These are phyloP conservation scores for Glossophaga mutica DNA, from an alignment of 2,797 vertebrate species.

Conservation along the genomic window DNA sequence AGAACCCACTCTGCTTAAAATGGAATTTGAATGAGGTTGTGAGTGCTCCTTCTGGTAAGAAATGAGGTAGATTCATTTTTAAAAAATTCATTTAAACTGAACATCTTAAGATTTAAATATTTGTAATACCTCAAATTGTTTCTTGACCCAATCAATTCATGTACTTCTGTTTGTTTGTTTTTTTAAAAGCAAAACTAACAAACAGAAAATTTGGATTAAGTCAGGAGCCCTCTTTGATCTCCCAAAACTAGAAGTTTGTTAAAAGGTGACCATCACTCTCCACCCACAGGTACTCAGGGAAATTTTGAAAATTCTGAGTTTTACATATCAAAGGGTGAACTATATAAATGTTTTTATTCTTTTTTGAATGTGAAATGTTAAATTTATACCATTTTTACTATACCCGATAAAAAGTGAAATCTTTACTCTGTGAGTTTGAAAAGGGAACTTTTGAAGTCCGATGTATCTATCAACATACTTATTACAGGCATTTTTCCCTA, in stretches of 20 bases:
- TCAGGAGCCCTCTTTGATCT: not conserved
- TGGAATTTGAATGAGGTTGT: not conserved
- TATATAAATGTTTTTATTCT: not conserved
- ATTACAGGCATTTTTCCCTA: slow-evolving; percentile 54
- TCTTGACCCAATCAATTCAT: not conserved
- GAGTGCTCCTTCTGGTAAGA: not conserved
- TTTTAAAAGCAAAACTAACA: not conserved
- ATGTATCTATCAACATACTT: slow-evolving; percentile 69
- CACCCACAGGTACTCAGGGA: not conserved
- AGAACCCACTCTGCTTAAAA: not conserved
- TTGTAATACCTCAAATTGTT: not conserved
- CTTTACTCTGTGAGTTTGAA: slow-evolving; percentile 34
- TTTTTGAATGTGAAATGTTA: slow-evolving; percentile 47
- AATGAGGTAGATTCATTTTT: not conserved
- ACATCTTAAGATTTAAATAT: not conserved
- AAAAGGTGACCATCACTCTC: not conserved
- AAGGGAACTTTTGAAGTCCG: slow-evolving; percentile 64
- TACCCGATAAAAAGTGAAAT: slow-evolving; percentile 30
- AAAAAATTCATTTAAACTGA: not conserved
- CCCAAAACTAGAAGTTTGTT: not conserved
- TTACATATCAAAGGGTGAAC: not conserved
- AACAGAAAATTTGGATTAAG: not conserved
- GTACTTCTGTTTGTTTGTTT: not conserved
- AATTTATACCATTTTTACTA: slow-evolving; percentile 38
- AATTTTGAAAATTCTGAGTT: slow-evolving; percentile 7